phyloP scores from a whole-genome alignment of 2,113 vertebrate genomes.

The Lamprologus lemairii region DNA sequence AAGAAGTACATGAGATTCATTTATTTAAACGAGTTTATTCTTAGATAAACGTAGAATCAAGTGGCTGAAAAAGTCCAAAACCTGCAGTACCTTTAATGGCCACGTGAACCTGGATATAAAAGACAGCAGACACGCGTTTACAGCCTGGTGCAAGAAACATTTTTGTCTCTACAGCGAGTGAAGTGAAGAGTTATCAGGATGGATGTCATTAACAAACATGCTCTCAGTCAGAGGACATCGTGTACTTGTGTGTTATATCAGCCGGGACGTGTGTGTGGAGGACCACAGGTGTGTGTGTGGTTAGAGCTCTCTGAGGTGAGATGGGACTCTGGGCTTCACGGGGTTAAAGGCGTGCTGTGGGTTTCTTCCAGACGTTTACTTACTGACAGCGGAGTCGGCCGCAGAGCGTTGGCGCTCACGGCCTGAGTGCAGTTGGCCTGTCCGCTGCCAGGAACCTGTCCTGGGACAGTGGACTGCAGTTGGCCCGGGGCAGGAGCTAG shows the following conservation, averaged over 20 bases:
- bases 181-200: not conserved
- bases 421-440: slow-evolving; percentile 71
- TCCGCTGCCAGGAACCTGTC: slow-evolving; percentile 67
- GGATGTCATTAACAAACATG: not conserved
- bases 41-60: not conserved
- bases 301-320: slow-evolving; percentile 4
- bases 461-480: slow-evolving; percentile 20
- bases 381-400: slow-evolving; percentile 76
- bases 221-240: not conserved
- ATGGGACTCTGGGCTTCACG: slow-evolving; percentile 21
- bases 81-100: not conserved
- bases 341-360: not conserved
- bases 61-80: not conserved
- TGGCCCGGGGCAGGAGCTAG: slow-evolving; percentile 30
- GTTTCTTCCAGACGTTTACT: slow-evolving; percentile 64
- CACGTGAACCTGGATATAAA: fast-evolving
- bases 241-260: not conserved
- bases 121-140: fast-evolving
- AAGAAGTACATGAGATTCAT: fast-evolving
- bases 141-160: fast-evolving
- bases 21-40: fast-evolving
- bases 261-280: not conserved
- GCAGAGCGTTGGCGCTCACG: slow-evolving; percentile 71
- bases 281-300: not conserved
- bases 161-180: not conserved